Evolutionary conservation across 1,140 invertebrate genomes (phyloP), one percentile per base, ranked within the genome.

Genomic region (Procambarus clarkii): DNA sequence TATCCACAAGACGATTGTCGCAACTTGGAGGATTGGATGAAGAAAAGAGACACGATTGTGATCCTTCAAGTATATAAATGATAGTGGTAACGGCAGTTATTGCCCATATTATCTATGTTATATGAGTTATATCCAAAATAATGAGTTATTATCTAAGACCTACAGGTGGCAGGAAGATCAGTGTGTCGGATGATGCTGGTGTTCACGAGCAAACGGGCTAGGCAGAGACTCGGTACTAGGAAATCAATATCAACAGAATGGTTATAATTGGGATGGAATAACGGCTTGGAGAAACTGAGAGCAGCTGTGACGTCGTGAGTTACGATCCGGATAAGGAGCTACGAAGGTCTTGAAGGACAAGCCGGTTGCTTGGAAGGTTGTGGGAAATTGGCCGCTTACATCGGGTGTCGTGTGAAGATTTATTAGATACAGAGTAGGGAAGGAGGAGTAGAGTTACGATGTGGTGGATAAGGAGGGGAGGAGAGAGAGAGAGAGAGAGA

Each of bases 331-430:
- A 77, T 76, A 86, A 50, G 71, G 83, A 46, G 85, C 34, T 74
- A 77, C 46, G 74, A 78, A 77, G 76, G 50, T 45, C 44, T 76
- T 87, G 85, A 87, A 54, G 85, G 85, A 87, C 76, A 87, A 79
- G 85, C 85, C 85, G 85, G 85, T 87, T 87, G 85, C 85, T 77
- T 74, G 48, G 85, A 50, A 87, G 85, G 71, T 87, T 87, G 74
- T 87, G 85, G 85, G 85, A 87, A 87, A 87, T 87, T 87, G 85
- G 85, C 85, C 76, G 85, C 85, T 87, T 87, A 87, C 85, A 76
- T 87, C 85, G 74, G 85, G 76, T 87, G 85, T 74, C 85, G 85
- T 58, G 76, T 77, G 85, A 69, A 87, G 85, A 87, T 87, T 87
- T 87, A 87, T 87, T 87, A 87, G 85, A 54, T 79, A 86, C 74